Conservation (phyloP, 1,140 invertebrate genomes). For the Armadillidium nasatum region DNA sequence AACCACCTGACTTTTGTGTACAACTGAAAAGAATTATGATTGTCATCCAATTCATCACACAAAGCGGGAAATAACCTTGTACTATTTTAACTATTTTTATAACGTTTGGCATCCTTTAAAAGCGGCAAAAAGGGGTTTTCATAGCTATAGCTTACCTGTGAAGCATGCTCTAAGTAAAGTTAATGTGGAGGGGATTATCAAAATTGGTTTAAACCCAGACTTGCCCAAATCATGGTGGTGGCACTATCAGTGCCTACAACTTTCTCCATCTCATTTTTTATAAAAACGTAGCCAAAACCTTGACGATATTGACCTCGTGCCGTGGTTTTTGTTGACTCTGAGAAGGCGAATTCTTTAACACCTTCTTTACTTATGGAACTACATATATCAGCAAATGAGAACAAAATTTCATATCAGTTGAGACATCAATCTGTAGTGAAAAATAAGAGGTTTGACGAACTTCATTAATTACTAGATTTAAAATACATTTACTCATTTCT, state of each 20-base stretch:
- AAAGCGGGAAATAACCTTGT: neutral
- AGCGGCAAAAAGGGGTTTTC: constrained; percentile 7
- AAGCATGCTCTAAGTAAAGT: constrained; percentile 26
- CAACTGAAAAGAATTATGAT: neutral
- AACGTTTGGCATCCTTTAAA: neutral
- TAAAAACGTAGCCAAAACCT: neutral
- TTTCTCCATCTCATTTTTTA: constrained; percentile 25
- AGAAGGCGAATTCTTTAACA: neutral
- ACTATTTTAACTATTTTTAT: neutral
- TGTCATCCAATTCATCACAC: neutral
- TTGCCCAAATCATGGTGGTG: constrained; percentile 31
- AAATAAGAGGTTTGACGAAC: constrained; percentile 18
- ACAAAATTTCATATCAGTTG: constrained; percentile 9
- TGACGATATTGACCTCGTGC: neutral
- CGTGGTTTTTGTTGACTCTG: neutral
- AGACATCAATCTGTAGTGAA: constrained; percentile 17
- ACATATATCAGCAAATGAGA: neutral
- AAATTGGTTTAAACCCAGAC: constrained; percentile 31
- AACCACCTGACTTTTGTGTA: neutral
- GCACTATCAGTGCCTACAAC: constrained; percentile 30
- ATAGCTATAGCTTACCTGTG: constrained; percentile 25
- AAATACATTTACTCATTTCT: constrained; percentile 29
- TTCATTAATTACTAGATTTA: constrained; percentile 29
- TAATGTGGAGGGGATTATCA: constrained; percentile 29
- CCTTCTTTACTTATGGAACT: neutral